Percentiles rank a stretch among this genome's conserved stretches.
Evolutionary conservation across 2,888 invertebrate genomes (phyloP).

Genomic region (Drosophila emarginata): DNA sequence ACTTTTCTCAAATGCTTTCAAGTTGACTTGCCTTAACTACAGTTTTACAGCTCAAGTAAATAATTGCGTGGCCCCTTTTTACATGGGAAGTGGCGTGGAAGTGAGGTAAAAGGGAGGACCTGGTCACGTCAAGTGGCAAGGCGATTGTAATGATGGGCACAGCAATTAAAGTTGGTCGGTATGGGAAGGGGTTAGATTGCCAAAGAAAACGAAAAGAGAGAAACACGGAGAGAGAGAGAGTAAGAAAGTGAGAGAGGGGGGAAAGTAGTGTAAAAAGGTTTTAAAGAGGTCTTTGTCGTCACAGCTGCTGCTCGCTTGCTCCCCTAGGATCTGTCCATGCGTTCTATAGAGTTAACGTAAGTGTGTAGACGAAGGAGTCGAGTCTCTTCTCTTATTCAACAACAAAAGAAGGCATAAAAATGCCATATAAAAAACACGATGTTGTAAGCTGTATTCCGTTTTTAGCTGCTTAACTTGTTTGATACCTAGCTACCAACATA

Average conservation of each 20-base stretch:
- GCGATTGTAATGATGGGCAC: conserved; percentile 73
- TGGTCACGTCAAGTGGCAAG: conserved; percentile 44
- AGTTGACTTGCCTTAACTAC: conserved; percentile 79
- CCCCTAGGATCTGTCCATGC: conserved; percentile 32
- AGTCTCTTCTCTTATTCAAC: not conserved
- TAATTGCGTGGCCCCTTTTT: conserved; percentile 59
- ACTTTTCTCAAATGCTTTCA: conserved; percentile 77
- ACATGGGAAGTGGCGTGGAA: not conserved
- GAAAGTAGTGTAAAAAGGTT: not conserved
- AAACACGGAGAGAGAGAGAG: not conserved
- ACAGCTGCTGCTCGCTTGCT: conserved; percentile 35
- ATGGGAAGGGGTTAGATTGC: conserved; percentile 12
- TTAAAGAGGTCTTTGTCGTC: conserved; percentile 17
- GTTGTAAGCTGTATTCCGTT: conserved; percentile 34
- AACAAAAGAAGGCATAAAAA: conserved; percentile 65
- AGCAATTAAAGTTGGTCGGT: conserved; percentile 67
- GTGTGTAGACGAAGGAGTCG: not conserved
- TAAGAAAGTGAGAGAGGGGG: not conserved
- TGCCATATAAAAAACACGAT: conserved; percentile 51
- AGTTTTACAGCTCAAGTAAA: conserved; percentile 78
- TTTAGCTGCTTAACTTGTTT: not conserved
- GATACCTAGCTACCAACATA: not conserved
- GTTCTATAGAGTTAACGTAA: conserved; percentile 19
- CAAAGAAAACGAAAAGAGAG: not conserved
- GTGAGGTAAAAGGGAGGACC: not conserved